Base-by-base conservation (phyloP, 2,797 vertebrate genomes). In the Pipistrellus pygmaeus region DNA sequence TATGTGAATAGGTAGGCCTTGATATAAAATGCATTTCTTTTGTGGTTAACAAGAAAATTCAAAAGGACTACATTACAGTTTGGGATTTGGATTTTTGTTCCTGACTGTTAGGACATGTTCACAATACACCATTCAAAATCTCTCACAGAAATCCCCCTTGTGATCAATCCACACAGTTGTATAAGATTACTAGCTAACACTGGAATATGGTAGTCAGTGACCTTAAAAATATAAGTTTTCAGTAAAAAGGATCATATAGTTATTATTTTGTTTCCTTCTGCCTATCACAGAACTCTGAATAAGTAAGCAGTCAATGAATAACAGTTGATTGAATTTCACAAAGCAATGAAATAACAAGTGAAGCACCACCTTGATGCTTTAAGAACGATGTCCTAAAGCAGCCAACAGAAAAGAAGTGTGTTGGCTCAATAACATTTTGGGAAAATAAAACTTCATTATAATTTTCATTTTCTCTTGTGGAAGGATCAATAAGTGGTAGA, bases 391-490 rank as follows among this genome's bases (percentile, higher is more conserved):
- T 62, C 23, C 51, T 92, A 57, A 48, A 76, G 13, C 17, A 84
- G 27, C 73, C 60, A 51, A 55, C 25, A 75, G 62, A 38, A 80
- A 77, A 38, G 75, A 77, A 80, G 21, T 55, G 18, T 80, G 8
- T 5, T 64, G 18, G 8, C 18, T 91, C 35, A 89, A 82, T 12
- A 82, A 46, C 44, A 69, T 64, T 71, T 76, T 32, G 18, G 6
- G 66, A 41, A 77, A 68, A 44, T 9, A 60, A 83, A 27, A 66
- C 35, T 32, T 51, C 25, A 80, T 60, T 90, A 90, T 35, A 20
- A 91, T 80, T 75, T 93, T n/a, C 23, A 68, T 83, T 90, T 96
- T 92, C 30, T 95, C 84, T 90, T 78, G 23, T 85, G 17, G 2
- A 71, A 88, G 13, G 11, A 8, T 85, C 46, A 69, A 38, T 81